Base-by-base conservation (phyloP, 2,888 invertebrate species). In the Brachyptera putata region DNA sequence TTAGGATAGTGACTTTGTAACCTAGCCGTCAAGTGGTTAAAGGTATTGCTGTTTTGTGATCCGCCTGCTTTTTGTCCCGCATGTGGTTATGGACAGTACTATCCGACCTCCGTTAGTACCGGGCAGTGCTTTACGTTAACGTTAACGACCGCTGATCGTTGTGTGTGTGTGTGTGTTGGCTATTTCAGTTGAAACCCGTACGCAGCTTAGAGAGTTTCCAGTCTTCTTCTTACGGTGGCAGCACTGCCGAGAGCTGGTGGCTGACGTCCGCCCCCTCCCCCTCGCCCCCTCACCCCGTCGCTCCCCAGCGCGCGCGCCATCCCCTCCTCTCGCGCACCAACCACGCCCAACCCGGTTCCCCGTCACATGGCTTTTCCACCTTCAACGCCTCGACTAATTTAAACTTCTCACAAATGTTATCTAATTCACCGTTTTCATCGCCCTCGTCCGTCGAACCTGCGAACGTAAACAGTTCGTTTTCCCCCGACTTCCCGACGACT, bases 151-250 rank as follows among this genome's bases (percentile, higher is more conserved):
- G 36, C 39, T 14, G 14, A 18, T 50, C 48, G n/a, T 57, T n/a
- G 48, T 46, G 24, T 7, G 24, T 48, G 57, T 46, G 24, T 7
- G 24, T 48, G n/a, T 30, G 26, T 57, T 56, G 34, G 30, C 37
- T 56, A 43, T 60, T 65, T 57, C 79, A 82, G 81, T 74, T 82
- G 73, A 81, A 82, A 73, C 81, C 81, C 67, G 80, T 81, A 63
- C 76, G 81, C 70, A 81, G 81, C 73, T 76, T 81, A 74, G 81
- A 82, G 74, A 80, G 79, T 74, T 80, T 80, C 72, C 74, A 74
- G 70, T 72, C 73, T 67, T 65, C 71, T 69, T 72, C 73, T 67
- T 65, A 70, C 69, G 71, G 72, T 57, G 61, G 63, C 58, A 61
- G 60, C 37, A 69, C 68, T 71, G 68, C 72, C 71, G 63, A 63